Conservation (phyloP, 1,140 invertebrate genomes). For the Zaprionus africanus region DNA sequence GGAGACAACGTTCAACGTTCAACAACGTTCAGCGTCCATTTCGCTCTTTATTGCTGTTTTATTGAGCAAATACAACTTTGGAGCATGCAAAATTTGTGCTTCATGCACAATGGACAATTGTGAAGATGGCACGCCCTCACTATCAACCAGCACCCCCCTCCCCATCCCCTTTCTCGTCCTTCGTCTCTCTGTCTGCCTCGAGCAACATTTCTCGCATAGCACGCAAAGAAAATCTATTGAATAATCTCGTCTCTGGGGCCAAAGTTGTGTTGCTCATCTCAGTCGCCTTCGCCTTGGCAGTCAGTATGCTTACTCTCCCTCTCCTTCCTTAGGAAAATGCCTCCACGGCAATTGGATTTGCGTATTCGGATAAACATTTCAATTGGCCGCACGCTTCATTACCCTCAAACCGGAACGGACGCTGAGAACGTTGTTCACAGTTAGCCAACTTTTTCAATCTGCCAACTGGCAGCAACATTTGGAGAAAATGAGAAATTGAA, state of each 20-base stretch:
- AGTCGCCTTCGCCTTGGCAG: not conserved
- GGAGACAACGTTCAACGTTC: constrained; percentile 44
- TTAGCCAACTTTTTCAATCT: constrained; percentile 72
- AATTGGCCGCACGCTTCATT: constrained; percentile 74
- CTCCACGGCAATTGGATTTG: constrained; percentile 71
- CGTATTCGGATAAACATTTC: constrained; percentile 78
- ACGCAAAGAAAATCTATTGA: constrained; percentile 47
- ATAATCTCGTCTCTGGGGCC: constrained; percentile 14
- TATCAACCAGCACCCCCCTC: not conserved
- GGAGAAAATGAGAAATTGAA: constrained; percentile 2
- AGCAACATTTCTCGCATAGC: constrained; percentile 36
- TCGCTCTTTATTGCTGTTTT: constrained; percentile 78
- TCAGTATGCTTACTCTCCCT: not conserved
- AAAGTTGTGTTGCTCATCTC: constrained; percentile 40
- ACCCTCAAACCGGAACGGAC: constrained; percentile 44
- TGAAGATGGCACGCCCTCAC: constrained; percentile 6
- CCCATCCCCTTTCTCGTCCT: not conserved
- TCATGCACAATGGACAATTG: constrained; percentile 59
- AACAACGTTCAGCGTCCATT: constrained; percentile 52
- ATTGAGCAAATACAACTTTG: constrained; percentile 75
- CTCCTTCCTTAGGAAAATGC: constrained; percentile 33
- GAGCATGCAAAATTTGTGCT: constrained; percentile 68
- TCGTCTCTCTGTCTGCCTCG: constrained; percentile 11
- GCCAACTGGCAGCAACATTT: constrained; percentile 32
- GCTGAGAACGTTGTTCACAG: constrained; percentile 9